These are phyloP conservation scores for Leistus spinibarbis DNA, from an alignment of 2,888 invertebrate species.

Conservation along the genomic window DNA sequence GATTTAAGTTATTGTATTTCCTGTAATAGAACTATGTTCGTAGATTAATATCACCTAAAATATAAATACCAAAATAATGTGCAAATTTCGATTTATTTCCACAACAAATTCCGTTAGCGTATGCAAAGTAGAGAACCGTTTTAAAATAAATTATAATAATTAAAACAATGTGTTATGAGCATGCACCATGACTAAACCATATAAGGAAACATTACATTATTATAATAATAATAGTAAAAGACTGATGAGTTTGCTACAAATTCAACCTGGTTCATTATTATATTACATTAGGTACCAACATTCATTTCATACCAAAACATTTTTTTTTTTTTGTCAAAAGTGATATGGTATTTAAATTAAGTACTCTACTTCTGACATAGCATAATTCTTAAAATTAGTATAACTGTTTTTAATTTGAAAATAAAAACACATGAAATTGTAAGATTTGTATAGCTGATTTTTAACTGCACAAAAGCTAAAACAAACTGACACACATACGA, in stretches of 20 bases:
- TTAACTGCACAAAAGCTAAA: too few relatives aligned
- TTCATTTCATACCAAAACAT: not conserved
- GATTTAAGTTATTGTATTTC: too few relatives aligned
- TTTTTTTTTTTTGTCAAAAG: not conserved
- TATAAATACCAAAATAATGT: too few relatives aligned
- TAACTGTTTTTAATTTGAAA: too few relatives aligned
- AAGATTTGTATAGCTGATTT: too few relatives aligned
- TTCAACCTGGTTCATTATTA: not conserved
- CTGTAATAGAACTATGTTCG: too few relatives aligned
- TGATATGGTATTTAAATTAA: not conserved
- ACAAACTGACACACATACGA: too few relatives aligned
- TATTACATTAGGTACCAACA: not conserved
- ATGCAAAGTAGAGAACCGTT: conserved; percentile 26
- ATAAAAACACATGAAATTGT: too few relatives aligned
- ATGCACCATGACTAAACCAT: conserved; percentile 12
- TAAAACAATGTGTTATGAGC: conserved; percentile 8
- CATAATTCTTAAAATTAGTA: not conserved
- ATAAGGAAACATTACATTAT: conserved; percentile 2
- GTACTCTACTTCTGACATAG: not conserved
- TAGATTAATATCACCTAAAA: too few relatives aligned
- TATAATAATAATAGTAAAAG: not conserved
- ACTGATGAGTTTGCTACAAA: not conserved
- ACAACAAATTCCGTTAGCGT: conserved; percentile 26
- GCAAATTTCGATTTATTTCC: not conserved
- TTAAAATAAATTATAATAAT: conserved; percentile 31